A percentile compares a stretch with the other conserved stretches of the same genome.
Conservation (phyloP, 2,888 invertebrate genomes). For the Sabatieria punctata region DNA sequence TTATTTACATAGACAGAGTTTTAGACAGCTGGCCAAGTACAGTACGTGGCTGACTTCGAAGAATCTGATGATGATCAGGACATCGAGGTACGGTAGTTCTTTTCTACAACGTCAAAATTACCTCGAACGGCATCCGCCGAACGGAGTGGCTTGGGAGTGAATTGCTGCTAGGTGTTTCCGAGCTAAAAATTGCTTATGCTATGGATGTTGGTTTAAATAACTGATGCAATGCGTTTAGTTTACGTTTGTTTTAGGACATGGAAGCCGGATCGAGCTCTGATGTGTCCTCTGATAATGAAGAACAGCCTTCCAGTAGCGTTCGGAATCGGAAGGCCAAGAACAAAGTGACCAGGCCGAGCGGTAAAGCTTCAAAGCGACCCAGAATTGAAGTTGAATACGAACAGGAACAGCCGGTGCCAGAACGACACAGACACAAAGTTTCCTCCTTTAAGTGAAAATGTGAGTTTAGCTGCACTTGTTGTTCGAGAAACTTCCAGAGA, state of each 20-base stretch:
- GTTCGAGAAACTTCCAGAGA: too few relatives aligned
- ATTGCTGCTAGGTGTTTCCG: too few relatives aligned
- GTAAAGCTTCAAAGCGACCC: neutral
- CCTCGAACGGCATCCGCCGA: too few relatives aligned
- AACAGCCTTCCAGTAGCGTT: neutral
- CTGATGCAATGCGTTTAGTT: too few relatives aligned
- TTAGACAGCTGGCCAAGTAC: conserved; percentile 15
- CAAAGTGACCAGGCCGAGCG: neutral
- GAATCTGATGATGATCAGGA: conserved; percentile 24
- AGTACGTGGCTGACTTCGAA: conserved; percentile 28
- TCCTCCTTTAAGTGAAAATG: too few relatives aligned
- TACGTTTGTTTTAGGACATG: too few relatives aligned
- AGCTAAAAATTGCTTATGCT: too few relatives aligned
- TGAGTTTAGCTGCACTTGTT: too few relatives aligned
- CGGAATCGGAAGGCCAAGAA: neutral
- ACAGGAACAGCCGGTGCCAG: neutral
- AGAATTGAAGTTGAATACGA: conserved; percentile 3
- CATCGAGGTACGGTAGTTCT: conserved; percentile 3
- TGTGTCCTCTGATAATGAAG: neutral
- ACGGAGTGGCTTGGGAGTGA: too few relatives aligned
- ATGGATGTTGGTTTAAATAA: too few relatives aligned
- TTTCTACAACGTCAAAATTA: neutral
- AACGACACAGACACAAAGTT: neutral
- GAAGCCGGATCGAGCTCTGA: neutral
- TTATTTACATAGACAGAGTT: neutral